Evolutionary conservation across 2,888 invertebrate species (phyloP).

Genomic region (Clusia tigrina): DNA sequence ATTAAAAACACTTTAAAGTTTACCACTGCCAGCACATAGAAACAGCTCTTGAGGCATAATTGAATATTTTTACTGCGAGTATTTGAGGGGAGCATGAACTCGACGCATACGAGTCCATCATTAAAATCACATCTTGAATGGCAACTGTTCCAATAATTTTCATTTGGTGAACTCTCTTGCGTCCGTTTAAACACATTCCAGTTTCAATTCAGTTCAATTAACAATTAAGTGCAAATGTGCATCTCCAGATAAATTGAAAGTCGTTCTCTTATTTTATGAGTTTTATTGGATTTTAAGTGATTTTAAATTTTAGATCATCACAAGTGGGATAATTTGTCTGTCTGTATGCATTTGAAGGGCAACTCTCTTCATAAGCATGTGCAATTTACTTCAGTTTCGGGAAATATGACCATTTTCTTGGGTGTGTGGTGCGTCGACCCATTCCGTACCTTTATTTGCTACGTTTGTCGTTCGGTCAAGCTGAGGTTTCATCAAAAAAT

Average conservation of each 20-base stretch:
- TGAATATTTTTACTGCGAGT: not conserved
- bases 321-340: no score
- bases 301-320: no score
- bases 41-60: not conserved
- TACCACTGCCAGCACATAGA: not conserved
- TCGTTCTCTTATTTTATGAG: not conserved
- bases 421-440: no score
- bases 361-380: not conserved
- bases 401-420: no score
- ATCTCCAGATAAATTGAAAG: not conserved
- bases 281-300: not conserved
- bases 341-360: not conserved
- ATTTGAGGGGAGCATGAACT: not conserved
- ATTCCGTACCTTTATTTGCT: no score
- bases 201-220: conserved; percentile 18
- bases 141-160: not conserved
- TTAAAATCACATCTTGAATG: conserved; percentile 14
- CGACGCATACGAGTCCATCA: conserved; percentile 10
- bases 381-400: no score
- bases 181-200: not conserved
- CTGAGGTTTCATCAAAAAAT: no score
- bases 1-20: conserved; percentile 26
- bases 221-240: conserved; percentile 30
- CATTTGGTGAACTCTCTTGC: no score
- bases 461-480: no score